These are phyloP conservation scores for Pungitius pungitius DNA, from an alignment of 2,113 vertebrate species.

Conservation along the genomic window DNA sequence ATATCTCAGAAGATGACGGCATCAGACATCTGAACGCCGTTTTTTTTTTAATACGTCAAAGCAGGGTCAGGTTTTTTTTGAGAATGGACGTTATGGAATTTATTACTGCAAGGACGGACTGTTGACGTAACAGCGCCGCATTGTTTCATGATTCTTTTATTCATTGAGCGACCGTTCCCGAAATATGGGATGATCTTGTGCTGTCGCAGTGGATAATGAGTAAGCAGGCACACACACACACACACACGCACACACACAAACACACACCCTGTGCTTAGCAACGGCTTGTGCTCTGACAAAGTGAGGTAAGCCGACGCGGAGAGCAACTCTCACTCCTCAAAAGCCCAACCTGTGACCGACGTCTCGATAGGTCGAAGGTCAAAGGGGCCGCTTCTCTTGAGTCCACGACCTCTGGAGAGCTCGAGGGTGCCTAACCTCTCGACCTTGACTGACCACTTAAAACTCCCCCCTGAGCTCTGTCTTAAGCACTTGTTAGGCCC, in stretches of 20 bases:
- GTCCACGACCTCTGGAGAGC: slow-evolving; percentile 43
- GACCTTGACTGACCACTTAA: slow-evolving; percentile 74
- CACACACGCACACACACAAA: slow-evolving; percentile 43
- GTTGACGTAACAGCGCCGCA: slow-evolving; percentile 41
- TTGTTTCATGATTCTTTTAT: slow-evolving; percentile 52
- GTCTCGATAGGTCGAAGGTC: slow-evolving; percentile 58
- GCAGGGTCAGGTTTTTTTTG: slow-evolving; percentile 26
- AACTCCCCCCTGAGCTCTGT: slow-evolving; percentile 54
- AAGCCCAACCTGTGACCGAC: slow-evolving; percentile 33
- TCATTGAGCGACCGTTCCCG: slow-evolving; percentile 55
- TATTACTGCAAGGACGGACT: slow-evolving; percentile 10
- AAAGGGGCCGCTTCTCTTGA: slow-evolving; percentile 39
- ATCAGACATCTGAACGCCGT: slow-evolving; percentile 8
- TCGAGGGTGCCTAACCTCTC: slow-evolving; percentile 42
- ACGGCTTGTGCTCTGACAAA: slow-evolving; percentile 29
- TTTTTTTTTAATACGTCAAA: slow-evolving; percentile 43
- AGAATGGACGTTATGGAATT: slow-evolving; percentile 6
- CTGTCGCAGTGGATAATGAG: slow-evolving; percentile 32
- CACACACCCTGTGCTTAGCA: slow-evolving; percentile 39
- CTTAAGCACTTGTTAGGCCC: slow-evolving; percentile 43
- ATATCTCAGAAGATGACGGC: background rate
- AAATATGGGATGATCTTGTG: slow-evolving; percentile 53
- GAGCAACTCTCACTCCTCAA: slow-evolving; percentile 29
- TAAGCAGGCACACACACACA: slow-evolving; percentile 20
- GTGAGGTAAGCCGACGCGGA: background rate